phyloP scores from a whole-genome alignment of 2,797 vertebrate genomes.

The Gadopsis bispinosus region DNA sequence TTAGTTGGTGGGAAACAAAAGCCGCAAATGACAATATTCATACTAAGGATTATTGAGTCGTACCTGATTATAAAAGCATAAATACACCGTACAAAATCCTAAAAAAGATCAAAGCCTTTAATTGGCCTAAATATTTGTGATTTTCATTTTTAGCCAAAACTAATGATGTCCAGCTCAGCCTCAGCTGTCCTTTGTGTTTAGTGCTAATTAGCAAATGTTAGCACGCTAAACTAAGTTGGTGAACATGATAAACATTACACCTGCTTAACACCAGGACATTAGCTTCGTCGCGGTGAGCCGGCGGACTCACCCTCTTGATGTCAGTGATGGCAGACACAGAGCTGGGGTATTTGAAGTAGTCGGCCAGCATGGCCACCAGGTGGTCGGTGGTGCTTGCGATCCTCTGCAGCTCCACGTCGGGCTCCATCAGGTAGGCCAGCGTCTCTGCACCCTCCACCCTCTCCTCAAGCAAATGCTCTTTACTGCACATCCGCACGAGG shows the following conservation, averaged over 20 bases:
- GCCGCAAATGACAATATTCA: too few relatives aligned
- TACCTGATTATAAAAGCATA: neutral
- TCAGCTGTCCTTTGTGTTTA: neutral
- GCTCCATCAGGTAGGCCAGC: conserved; percentile 96
- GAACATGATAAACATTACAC: too few relatives aligned
- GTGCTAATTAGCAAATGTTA: neutral
- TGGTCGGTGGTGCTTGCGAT: conserved; percentile 98
- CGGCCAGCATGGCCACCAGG: conserved; percentile 96
- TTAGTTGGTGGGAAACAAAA: too few relatives aligned
- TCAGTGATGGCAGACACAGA: conserved; percentile 98
- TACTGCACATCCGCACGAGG: conserved; percentile 98
- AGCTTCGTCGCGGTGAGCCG: neutral
- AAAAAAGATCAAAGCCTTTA: neutral
- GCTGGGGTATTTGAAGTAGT: conserved; percentile 99
- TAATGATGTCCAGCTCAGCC: neutral
- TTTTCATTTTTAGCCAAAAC: too few relatives aligned
- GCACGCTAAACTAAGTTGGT: neutral
- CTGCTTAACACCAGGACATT: neutral
- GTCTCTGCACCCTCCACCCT: conserved; percentile 98
- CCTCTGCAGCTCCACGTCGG: conserved; percentile 96
- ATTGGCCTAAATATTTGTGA: neutral
- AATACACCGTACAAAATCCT: neutral
- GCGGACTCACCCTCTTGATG: conserved; percentile 94
- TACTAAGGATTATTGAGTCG: neutral
- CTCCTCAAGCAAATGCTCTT: conserved; percentile 95